Conservation (phyloP, 2,797 vertebrate genomes). For the Moxostoma hubbsi region DNA sequence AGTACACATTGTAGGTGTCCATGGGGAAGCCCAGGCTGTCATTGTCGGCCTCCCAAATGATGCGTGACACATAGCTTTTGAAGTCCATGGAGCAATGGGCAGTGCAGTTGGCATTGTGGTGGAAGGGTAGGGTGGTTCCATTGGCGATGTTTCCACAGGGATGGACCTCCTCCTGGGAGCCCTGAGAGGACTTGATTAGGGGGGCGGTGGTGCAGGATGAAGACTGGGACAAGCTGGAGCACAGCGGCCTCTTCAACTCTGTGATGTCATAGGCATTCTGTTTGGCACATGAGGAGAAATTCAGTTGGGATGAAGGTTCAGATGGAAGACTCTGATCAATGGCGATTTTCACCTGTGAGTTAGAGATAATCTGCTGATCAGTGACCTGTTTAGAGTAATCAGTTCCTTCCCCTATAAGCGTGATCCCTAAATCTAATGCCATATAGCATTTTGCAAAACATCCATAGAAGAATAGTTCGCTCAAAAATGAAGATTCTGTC, state of each 20-base stretch:
- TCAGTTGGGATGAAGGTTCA: not conserved
- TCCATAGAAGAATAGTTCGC: too few species aligned
- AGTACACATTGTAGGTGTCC: slow-evolving; percentile 82
- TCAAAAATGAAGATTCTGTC: too few species aligned
- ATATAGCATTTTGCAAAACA: too few species aligned
- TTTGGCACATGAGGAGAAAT: not conserved
- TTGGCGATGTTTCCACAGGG: slow-evolving; percentile 59
- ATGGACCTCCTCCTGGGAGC: slow-evolving; percentile 79
- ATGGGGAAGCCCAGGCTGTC: slow-evolving; percentile 74
- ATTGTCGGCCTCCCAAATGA: slow-evolving; percentile 84
- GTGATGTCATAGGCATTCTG: slow-evolving; percentile 87
- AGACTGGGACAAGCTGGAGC: slow-evolving; percentile 78
- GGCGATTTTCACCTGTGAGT: too few species aligned
- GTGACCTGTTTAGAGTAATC: too few species aligned
- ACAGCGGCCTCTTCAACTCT: slow-evolving; percentile 84
- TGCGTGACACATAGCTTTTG: slow-evolving; percentile 81
- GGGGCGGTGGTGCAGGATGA: slow-evolving; percentile 80
- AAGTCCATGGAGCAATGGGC: slow-evolving; percentile 76
- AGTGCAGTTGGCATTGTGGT: slow-evolving; percentile 53
- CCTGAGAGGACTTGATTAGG: slow-evolving; percentile 74
- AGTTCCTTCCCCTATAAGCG: too few species aligned
- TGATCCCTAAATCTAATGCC: too few species aligned
- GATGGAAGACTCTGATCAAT: not conserved
- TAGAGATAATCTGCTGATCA: too few species aligned
- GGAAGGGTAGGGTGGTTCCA: slow-evolving; percentile 57